Evolutionary conservation across 2,888 invertebrate genomes (phyloP).

Genomic region (Micropterix aruncella): DNA sequence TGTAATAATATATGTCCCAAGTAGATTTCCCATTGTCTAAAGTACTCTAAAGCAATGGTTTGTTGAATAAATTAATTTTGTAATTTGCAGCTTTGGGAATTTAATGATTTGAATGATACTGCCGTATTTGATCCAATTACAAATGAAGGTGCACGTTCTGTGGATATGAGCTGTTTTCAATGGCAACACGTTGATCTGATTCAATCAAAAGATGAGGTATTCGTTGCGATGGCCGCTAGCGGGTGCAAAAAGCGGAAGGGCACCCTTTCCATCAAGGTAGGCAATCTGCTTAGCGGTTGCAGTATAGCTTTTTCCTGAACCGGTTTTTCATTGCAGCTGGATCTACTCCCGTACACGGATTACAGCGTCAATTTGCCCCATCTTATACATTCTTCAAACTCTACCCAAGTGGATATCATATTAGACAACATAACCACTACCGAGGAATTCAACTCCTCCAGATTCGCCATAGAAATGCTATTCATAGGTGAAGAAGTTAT

Average conservation of each 20-base stretch:
- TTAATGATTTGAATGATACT: constrained; percentile 39
- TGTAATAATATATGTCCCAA: no score
- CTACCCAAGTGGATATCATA: constrained; percentile 45
- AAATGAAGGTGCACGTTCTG: constrained; percentile 19
- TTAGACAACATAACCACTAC: constrained; percentile 36
- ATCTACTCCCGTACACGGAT: constrained; percentile 27
- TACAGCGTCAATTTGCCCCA: constrained; percentile 42
- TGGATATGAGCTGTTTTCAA: constrained; percentile 20
- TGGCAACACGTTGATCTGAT: constrained; percentile 23
- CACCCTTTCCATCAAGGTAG: constrained; percentile 20
- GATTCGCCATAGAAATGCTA: constrained; percentile 45
- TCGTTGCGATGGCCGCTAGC: constrained; percentile 14
- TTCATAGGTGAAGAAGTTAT: constrained; percentile 33
- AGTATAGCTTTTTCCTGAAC: not conserved
- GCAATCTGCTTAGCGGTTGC: constrained; percentile 12
- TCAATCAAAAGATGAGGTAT: constrained; percentile 23
- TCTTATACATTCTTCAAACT: constrained; percentile 50
- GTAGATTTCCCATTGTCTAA: no score
- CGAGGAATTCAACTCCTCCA: constrained; percentile 32
- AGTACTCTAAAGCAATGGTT: no score
- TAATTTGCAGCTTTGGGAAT: constrained; percentile 47
- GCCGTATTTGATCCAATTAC: constrained; percentile 22
- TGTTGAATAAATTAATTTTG: no score
- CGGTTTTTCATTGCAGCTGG: no score
- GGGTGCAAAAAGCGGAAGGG: constrained; percentile 17